phyloP scores from a whole-genome alignment of 1,140 invertebrate species.

The Lasioglossum baleicum region DNA sequence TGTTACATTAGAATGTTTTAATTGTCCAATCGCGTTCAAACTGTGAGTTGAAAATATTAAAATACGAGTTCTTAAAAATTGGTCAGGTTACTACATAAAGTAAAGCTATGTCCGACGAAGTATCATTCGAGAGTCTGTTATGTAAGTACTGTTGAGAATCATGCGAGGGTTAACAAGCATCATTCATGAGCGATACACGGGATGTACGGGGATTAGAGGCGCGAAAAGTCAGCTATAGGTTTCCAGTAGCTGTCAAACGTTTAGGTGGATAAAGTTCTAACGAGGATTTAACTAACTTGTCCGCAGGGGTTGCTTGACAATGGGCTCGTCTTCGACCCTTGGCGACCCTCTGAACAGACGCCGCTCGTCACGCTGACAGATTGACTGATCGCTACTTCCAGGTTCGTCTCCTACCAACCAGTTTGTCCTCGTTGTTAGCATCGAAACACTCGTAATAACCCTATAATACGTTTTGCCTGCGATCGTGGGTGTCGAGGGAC shows the following conservation, averaged over 20 bases:
- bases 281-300: constrained; percentile 70
- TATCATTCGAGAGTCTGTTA: no score
- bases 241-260: constrained; percentile 30
- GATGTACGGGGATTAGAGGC: background rate
- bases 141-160: no score
- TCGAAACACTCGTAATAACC: constrained; percentile 35
- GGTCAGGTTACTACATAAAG: no score
- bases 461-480: constrained; percentile 7
- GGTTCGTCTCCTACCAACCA: constrained; percentile 21
- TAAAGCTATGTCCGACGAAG: no score
- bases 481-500: background rate
- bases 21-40: no score
- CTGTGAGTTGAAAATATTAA: no score
- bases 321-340: constrained; percentile 62
- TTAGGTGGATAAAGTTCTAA: constrained; percentile 63
- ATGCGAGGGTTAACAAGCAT: no score
- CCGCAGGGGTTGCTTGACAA: constrained; percentile 62
- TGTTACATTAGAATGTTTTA: no score
- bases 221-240: constrained; percentile 20
- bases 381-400: constrained; percentile 62
- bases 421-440: constrained; percentile 9
- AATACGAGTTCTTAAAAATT: no score
- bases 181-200: background rate
- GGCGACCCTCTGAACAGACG: constrained; percentile 56
- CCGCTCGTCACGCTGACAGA: constrained; percentile 58